Conservation (phyloP, 2,888 invertebrate species). For the Watsonalla cultraria region DNA sequence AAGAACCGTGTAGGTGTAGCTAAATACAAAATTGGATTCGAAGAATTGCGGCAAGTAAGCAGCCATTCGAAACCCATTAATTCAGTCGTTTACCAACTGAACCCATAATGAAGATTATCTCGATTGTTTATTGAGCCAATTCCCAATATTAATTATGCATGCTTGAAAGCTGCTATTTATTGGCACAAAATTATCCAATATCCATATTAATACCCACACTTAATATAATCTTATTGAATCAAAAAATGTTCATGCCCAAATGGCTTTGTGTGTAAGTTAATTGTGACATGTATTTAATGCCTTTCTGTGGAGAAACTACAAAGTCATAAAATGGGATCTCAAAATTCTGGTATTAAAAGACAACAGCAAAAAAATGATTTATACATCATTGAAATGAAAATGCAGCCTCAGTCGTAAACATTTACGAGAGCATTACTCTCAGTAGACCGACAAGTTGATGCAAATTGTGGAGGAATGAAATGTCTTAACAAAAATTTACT, state of each 20-base stretch:
- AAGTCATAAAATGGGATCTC: constrained; percentile 49
- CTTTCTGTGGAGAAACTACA: not conserved
- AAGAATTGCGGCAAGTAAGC: constrained; percentile 54
- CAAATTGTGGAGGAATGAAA: constrained; percentile 33
- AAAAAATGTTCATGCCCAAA: no score
- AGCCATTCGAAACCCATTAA: constrained; percentile 53
- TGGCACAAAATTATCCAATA: no score
- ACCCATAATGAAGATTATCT: constrained; percentile 14
- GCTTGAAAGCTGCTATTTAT: no score
- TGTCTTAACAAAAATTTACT: not conserved
- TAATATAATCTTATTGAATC: no score
- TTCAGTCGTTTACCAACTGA: constrained; percentile 21
- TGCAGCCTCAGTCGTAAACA: constrained; percentile 64
- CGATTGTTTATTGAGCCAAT: constrained; percentile 10
- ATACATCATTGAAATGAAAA: constrained; percentile 62
- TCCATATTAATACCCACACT: no score
- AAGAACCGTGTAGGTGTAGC: constrained; percentile 59
- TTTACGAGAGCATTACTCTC: constrained; percentile 77
- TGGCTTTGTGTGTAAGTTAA: no score
- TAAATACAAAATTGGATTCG: constrained; percentile 67
- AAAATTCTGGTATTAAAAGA: constrained; percentile 31
- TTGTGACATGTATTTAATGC: no score
- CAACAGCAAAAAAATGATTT: constrained; percentile 60
- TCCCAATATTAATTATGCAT: not conserved
- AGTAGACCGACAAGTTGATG: constrained; percentile 49